phyloP scores from a whole-genome alignment of 2,797 vertebrate species.

The Cephalopachus bancanus region DNA sequence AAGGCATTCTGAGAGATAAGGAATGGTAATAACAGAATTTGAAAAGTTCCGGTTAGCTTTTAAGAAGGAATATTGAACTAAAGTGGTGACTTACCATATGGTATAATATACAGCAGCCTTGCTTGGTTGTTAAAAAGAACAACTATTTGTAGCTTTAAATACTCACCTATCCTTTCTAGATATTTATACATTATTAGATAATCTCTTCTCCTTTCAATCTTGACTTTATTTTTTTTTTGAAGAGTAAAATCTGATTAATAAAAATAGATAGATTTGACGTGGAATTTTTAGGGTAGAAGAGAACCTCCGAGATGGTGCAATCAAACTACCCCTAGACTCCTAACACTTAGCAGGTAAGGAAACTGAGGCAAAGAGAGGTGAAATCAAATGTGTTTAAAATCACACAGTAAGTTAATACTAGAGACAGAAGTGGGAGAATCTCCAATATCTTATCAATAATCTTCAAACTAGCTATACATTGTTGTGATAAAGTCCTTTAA shows the following conservation, averaged over 20 bases:
- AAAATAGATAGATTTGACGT: conserved; percentile 39
- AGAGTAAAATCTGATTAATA: background rate
- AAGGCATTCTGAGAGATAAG: background rate
- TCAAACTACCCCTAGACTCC: background rate
- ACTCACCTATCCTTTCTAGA: background rate
- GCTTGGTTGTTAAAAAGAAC: background rate
- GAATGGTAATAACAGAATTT: background rate
- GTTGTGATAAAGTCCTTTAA: background rate
- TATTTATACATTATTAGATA: background rate
- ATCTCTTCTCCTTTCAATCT: background rate
- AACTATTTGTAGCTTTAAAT: background rate
- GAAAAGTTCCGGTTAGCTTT: background rate
- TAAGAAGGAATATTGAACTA: background rate
- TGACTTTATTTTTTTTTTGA: background rate
- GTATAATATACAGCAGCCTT: background rate
- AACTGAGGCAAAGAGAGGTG: background rate
- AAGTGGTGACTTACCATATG: background rate
- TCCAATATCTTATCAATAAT: background rate
- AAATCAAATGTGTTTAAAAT: background rate
- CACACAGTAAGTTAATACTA: background rate
- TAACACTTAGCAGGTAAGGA: background rate
- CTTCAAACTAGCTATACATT: conserved; percentile 10
- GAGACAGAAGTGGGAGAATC: background rate
- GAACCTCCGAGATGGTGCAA: background rate
- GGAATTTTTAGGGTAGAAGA: background rate